Evolutionary conservation across 2,113 vertebrate species (phyloP).

Genomic region (Chauna torquata): DNA sequence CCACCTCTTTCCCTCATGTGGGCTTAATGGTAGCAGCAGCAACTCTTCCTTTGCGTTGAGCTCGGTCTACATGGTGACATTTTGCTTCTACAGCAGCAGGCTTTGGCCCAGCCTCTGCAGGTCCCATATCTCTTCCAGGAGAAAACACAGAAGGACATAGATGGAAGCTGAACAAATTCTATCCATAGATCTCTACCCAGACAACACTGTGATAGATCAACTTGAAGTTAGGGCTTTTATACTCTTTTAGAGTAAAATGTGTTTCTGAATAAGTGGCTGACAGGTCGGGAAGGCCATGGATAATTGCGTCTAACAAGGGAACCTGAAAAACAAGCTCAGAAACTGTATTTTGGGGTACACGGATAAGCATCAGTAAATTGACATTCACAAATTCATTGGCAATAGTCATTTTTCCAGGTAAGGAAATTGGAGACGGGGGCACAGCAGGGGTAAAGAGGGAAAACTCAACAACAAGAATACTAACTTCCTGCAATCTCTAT

Average conservation of each 20-base stretch:
- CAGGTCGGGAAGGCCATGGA: not conserved
- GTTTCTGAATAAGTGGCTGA: not conserved
- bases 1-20: not conserved
- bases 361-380: not conserved
- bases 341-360: not conserved
- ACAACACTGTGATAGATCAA: accelerated
- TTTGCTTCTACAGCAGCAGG: not conserved
- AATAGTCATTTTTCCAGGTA: not conserved
- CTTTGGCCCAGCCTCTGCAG: not conserved
- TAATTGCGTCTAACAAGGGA: not conserved
- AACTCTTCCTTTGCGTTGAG: not conserved
- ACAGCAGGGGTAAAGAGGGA: not conserved
- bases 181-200: not conserved
- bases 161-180: not conserved
- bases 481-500: not conserved
- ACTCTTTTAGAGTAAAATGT: not conserved
- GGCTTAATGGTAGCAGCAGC: not conserved
- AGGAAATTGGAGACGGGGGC: accelerated
- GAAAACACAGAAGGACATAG: not conserved
- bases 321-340: not conserved
- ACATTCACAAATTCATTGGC: not conserved
- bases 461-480: not conserved
- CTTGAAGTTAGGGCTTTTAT: not conserved
- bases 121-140: not conserved
- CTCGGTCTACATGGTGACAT: not conserved